Evolutionary conservation across 1,140 invertebrate genomes (phyloP), one percentile per base, ranked within the genome.

Genomic region (Andrena cerasifolii): DNA sequence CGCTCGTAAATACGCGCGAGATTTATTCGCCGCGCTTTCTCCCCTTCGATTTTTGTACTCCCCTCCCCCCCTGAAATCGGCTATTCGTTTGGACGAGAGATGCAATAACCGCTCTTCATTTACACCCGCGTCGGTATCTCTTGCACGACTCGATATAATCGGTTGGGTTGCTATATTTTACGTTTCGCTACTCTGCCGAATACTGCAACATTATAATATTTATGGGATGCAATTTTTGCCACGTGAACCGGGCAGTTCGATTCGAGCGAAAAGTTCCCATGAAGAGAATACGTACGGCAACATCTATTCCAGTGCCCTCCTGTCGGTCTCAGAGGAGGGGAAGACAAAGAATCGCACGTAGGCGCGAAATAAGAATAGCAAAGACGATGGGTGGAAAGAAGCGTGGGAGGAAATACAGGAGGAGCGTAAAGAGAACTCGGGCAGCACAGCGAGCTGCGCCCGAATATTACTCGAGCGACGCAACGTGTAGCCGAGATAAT

Each of bases 401-500:
- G 18, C 21, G 31, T 24, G 43, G 16, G 21, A 16, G 21, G 16
- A 31, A 26, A 53, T 10, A 26, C n/a, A 43, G 16, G 12, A 51
- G 8, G 24, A 18, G 6, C 16, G 10, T 5, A 51, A 2, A 24
- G 58, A 51, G 51, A n/a, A 73, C 5, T 8, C 45, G 40, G 28
- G 54, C 45, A 47, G n/a, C n/a, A n/a, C n/a, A n/a, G 36, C 3
- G 10, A 56, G 24, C 16, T 24, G 4, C 12, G 43, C 36, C 26
- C 31, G 21, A 70, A 75, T 82, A 79, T 84, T 65, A 76, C 53
- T 49, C 43, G 36, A 18, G 24, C 26, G 61, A 18, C 49, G 59
- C 68, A 21, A 63, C 26, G 58, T 58, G 65, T 71, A 63, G 45
- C 31, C 56, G 36, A n/a, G 70, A 78, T 89, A 87, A 89, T 88